Percentiles rank a stretch among this genome's conserved stretches.
These are phyloP conservation scores for Homarus americanus DNA, from an alignment of 1,140 invertebrate species.

Conservation along the genomic window DNA sequence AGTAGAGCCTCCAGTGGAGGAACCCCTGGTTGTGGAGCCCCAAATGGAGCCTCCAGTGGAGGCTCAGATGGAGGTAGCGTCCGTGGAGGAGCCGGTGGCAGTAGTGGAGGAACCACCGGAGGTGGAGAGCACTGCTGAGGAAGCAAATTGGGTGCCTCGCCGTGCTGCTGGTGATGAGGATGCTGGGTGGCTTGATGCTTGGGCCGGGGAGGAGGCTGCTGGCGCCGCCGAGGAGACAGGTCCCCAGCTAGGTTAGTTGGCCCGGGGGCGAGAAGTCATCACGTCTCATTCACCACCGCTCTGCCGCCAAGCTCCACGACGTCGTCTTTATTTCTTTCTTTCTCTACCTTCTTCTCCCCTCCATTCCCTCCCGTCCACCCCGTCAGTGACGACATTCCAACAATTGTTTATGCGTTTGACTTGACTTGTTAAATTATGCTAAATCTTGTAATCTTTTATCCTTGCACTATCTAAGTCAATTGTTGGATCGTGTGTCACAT, in stretches of 20 bases:
- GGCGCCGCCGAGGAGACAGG: slow-evolving; percentile 39
- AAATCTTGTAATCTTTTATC: not conserved
- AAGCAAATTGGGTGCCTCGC: slow-evolving; percentile 15
- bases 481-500: not conserved
- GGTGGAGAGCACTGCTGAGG: slow-evolving; percentile 6
- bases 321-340: slow-evolving; percentile 40
- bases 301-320: slow-evolving; percentile 45
- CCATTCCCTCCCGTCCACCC: not conserved
- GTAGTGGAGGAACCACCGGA: slow-evolving; percentile 38
- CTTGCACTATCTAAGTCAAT: not conserved
- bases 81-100: slow-evolving; percentile 10
- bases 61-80: slow-evolving; percentile 53
- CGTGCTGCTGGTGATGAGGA: slow-evolving; percentile 19
- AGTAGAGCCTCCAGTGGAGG: slow-evolving; percentile 54
- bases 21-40: slow-evolving; percentile 55
- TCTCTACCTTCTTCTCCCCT: slow-evolving; percentile 25
- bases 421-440: too few relatives aligned
- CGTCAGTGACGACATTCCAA: not conserved
- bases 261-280: not conserved
- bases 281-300: slow-evolving; percentile 44
- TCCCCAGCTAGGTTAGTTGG: slow-evolving; percentile 62
- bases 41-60: slow-evolving; percentile 44
- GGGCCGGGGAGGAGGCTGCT: slow-evolving; percentile 35
- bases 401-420: too few relatives aligned
- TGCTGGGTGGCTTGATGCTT: slow-evolving; percentile 44